Evolutionary conservation across 2,888 invertebrate genomes (phyloP).

Genomic region (Drosophila emarginata): DNA sequence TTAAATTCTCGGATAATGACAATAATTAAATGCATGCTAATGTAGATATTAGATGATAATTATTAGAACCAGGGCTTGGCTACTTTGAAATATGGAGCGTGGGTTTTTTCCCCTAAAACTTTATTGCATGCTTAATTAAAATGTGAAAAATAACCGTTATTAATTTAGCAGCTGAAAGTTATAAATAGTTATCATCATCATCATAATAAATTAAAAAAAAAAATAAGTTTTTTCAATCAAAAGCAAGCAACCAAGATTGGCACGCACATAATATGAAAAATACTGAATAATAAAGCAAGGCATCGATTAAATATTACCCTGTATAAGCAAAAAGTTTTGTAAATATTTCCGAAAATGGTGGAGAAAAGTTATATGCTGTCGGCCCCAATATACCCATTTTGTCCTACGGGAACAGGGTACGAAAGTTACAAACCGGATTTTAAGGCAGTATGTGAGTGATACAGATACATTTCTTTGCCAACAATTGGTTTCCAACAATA

Average conservation of each 20-base stretch:
- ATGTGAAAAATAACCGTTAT: neutral
- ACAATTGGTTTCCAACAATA: slow-evolving; percentile 32
- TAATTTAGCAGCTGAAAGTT: neutral
- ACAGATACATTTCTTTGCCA: slow-evolving; percentile 17
- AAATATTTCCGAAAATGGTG: neutral
- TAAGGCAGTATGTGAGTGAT: slow-evolving; percentile 29
- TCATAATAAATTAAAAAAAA: neutral
- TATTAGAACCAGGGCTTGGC: neutral
- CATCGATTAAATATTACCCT: neutral
- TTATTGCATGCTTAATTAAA: neutral
- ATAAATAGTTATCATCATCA: neutral
- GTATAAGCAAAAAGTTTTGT: neutral
- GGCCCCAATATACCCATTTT: neutral
- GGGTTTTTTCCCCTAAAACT: neutral
- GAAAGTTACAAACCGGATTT: slow-evolving; percentile 59
- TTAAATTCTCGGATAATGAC: slow-evolving; percentile 27
- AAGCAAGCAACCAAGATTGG: neutral
- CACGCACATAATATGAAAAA: neutral
- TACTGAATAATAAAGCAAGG: neutral
- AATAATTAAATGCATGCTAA: slow-evolving; percentile 34
- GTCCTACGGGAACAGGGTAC: slow-evolving; percentile 1
- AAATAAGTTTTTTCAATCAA: neutral
- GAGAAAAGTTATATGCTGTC: neutral
- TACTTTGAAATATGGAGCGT: neutral
- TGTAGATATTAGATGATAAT: neutral